Conservation (phyloP, 2,113 vertebrate genomes). For the Xyrauchen texanus region DNA sequence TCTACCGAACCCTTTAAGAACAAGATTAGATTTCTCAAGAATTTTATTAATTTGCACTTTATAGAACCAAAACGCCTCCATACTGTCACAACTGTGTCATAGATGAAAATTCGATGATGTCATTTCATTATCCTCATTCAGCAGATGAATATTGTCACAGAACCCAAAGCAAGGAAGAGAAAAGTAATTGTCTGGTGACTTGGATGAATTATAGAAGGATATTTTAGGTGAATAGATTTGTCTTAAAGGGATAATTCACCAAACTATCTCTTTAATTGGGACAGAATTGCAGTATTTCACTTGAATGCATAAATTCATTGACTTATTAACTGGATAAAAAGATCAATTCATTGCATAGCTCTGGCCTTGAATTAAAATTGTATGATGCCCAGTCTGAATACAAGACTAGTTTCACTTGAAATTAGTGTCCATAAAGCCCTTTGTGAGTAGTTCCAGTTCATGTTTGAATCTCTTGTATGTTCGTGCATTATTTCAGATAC, state of each 20-base stretch:
- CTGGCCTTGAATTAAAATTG: not conserved
- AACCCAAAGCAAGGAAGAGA: not conserved
- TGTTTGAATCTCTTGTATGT: not conserved
- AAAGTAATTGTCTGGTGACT: not conserved
- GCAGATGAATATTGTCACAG: not conserved
- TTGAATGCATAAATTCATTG: not conserved
- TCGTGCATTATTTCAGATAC: not conserved
- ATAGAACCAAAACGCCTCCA: constrained; percentile 16
- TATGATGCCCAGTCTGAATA: not conserved
- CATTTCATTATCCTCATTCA: not conserved
- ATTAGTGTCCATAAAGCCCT: not conserved
- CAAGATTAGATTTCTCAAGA: constrained; percentile 26
- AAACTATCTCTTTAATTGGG: too few relatives aligned
- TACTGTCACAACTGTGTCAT: not conserved
- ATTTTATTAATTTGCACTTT: constrained; percentile 54
- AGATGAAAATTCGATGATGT: not conserved
- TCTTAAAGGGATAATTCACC: too few relatives aligned
- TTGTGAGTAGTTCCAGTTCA: constrained; percentile 21
- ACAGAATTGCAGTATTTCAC: not conserved
- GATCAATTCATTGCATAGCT: not conserved
- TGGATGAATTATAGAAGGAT: too few relatives aligned
- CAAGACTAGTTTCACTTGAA: not conserved
- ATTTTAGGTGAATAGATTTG: too few relatives aligned
- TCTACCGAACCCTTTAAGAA: constrained; percentile 48
- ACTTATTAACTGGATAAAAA: too few relatives aligned